Conservation (phyloP, 2,888 invertebrate genomes). For the Sipha maydis region DNA sequence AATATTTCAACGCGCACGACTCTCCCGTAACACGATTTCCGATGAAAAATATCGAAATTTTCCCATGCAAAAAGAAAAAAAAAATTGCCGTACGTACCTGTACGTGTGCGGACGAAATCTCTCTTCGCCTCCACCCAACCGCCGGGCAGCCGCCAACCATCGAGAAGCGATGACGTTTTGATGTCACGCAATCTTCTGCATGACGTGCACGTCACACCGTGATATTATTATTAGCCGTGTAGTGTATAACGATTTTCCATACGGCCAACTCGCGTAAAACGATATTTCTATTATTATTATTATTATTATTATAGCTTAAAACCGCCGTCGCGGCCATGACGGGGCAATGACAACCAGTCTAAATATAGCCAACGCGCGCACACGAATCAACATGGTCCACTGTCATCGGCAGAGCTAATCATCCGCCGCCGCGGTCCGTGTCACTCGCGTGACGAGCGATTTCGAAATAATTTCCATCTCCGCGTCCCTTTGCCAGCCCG, state of each 20-base stretch:
- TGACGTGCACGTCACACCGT: too few species aligned
- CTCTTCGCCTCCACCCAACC: too few species aligned
- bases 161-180: too few species aligned
- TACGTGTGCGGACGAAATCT: too few species aligned
- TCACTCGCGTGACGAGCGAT: conserved; percentile 46
- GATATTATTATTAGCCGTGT: neutral
- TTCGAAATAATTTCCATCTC: conserved; percentile 53
- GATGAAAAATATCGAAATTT: neutral
- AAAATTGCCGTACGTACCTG: too few species aligned
- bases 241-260: neutral
- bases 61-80: neutral
- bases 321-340: neutral
- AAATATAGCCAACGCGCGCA: conserved; percentile 25
- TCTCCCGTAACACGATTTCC: too few species aligned
- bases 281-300: neutral
- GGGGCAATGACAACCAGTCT: conserved; percentile 43
- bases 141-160: too few species aligned
- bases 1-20: neutral
- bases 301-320: neutral
- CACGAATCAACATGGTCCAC: conserved; percentile 39
- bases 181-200: too few species aligned
- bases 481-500: neutral
- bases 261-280: neutral
- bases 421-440: conserved; percentile 25
- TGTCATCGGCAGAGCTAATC: conserved; percentile 62